phyloP scores from a whole-genome alignment of 2,888 invertebrate genomes.

The Myopa testacea region DNA sequence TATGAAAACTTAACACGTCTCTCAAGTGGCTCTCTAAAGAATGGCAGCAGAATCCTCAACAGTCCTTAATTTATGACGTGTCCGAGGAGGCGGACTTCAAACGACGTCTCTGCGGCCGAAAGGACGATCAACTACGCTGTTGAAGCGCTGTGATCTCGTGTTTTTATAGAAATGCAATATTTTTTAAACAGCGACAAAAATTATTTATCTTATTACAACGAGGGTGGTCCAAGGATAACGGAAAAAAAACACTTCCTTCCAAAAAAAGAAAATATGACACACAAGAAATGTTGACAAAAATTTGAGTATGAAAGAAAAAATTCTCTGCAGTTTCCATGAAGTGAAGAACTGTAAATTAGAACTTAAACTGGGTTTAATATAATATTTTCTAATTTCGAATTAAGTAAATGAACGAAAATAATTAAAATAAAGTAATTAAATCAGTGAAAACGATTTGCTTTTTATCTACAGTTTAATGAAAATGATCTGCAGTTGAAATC shows the following conservation, averaged over 20 bases:
- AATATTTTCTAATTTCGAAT: no score
- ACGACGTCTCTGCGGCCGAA: background rate
- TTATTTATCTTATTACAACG: background rate
- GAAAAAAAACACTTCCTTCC: background rate
- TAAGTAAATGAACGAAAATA: no score
- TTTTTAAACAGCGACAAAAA: background rate
- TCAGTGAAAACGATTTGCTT: no score
- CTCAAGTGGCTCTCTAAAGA: constrained; percentile 3
- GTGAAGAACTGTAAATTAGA: no score
- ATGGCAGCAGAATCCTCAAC: background rate
- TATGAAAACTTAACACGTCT: constrained; percentile 22
- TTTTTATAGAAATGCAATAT: constrained; percentile 33
- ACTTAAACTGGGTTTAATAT: no score
- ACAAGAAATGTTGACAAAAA: background rate
- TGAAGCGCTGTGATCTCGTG: background rate
- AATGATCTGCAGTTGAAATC: no score
- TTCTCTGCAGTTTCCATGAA: no score
- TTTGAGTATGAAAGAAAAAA: no score
- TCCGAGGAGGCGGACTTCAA: background rate
- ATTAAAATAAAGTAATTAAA: no score
- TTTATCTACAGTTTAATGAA: no score
- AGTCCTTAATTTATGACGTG: background rate
- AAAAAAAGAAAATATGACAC: background rate
- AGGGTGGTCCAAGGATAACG: constrained; percentile 9
- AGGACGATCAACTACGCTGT: no score